Evolutionary conservation across 2,888 invertebrate species (phyloP).

Genomic region (Scaptomyza caliginosa): DNA sequence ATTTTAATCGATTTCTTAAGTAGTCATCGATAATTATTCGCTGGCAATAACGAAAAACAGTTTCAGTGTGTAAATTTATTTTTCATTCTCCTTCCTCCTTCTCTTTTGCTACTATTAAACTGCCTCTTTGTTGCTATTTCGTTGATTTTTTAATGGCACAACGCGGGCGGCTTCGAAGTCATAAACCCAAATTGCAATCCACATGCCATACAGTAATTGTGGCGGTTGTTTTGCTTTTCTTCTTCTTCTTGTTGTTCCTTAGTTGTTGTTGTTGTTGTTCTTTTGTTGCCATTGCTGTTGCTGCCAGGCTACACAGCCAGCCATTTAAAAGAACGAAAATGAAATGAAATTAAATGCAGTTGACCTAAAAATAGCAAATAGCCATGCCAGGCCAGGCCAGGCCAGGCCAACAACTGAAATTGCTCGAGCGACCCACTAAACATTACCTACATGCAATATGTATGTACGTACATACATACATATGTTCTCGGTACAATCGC

Average conservation of each 20-base stretch:
- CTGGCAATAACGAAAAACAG: neutral
- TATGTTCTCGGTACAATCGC: neutral
- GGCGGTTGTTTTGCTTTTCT: conserved; percentile 37
- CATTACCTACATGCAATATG: conserved; percentile 10
- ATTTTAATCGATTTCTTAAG: neutral
- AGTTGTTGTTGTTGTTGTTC: conserved; percentile 23
- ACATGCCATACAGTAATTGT: conserved; percentile 60
- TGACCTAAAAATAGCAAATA: conserved; percentile 65
- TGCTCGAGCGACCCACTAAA: conserved; percentile 40
- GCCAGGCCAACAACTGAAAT: conserved; percentile 15
- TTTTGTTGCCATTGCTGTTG: conserved; percentile 24
- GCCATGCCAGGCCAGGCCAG: conserved; percentile 35
- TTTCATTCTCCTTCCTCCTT: neutral
- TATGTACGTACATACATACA: neutral
- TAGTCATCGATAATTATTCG: neutral
- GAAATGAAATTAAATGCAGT: conserved; percentile 72
- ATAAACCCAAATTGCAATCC: conserved; percentile 72
- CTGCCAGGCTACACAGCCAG: conserved; percentile 37
- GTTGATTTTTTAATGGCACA: conserved; percentile 28
- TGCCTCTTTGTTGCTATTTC: neutral
- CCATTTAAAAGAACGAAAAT: conserved; percentile 63
- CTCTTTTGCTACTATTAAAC: too few species aligned
- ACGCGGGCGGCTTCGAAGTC: conserved; percentile 38
- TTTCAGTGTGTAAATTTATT: neutral
- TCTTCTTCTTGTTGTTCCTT: neutral